Conservation (phyloP, 2,888 invertebrate genomes). For the Lasioglossum malachurum region DNA sequence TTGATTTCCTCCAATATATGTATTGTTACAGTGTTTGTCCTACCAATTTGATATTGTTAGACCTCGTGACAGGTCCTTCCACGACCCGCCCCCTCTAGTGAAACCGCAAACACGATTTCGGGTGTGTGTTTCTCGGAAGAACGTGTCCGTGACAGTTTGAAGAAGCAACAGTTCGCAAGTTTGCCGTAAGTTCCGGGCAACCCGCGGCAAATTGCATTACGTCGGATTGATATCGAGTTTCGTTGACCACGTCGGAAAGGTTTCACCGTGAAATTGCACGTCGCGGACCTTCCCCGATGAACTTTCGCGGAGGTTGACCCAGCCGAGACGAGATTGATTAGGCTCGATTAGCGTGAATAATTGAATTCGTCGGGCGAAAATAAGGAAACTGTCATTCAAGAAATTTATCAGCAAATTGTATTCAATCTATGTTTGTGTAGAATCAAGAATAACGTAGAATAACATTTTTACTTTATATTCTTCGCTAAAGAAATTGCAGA, state of each 20-base stretch:
- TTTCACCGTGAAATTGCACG: constrained; percentile 55
- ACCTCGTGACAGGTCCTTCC: no score
- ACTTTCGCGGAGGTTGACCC: constrained; percentile 15
- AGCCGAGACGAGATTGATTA: not conserved
- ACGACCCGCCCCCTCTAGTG: not conserved
- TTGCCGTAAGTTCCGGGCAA: constrained; percentile 31
- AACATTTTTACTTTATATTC: no score
- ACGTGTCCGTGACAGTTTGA: constrained; percentile 25
- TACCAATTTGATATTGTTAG: no score
- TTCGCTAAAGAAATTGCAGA: no score
- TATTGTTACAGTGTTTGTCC: not conserved
- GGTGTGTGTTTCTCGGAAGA: not conserved
- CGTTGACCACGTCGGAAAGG: constrained; percentile 26
- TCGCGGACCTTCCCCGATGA: constrained; percentile 30
- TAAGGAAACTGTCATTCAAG: not conserved
- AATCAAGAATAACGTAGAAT: no score
- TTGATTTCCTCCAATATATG: no score
- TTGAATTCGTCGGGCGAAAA: not conserved
- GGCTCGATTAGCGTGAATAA: not conserved
- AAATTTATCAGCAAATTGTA: not conserved
- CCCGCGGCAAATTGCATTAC: constrained; percentile 48
- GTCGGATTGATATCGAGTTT: constrained; percentile 48
- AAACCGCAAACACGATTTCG: constrained; percentile 23
- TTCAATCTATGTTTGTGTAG: no score
- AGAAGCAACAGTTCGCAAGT: constrained; percentile 50